These are phyloP conservation scores for Alosa sapidissima DNA, from an alignment of 2,797 vertebrate genomes.

Conservation along the genomic window DNA sequence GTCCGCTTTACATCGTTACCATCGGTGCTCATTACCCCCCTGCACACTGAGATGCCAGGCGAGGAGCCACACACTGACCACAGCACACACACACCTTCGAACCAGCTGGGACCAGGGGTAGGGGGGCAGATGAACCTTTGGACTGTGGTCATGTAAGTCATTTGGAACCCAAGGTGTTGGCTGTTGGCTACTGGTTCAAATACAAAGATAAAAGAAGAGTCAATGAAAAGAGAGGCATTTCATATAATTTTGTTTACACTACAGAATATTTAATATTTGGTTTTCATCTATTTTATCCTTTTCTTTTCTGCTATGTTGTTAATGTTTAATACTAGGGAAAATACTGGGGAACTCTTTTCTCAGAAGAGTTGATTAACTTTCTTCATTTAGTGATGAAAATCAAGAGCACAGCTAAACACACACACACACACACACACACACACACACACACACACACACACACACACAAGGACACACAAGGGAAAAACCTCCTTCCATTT, in stretches of 20 bases:
- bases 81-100: constrained; percentile 4
- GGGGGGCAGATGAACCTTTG: neutral
- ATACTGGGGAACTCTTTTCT: neutral
- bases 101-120: constrained; percentile 24
- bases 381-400: neutral
- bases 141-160: neutral
- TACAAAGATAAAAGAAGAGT: neutral
- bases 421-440: too few relatives aligned
- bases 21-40: constrained; percentile 49
- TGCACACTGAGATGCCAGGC: constrained; percentile 1
- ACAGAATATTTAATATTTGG: neutral
- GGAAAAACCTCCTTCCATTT: neutral
- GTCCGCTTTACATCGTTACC: constrained; percentile 72
- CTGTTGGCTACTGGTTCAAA: neutral
- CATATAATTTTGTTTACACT: neutral
- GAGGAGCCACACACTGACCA: neutral
- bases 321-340: neutral
- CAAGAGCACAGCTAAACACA: neutral
- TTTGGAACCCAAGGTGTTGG: neutral
- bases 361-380: neutral
- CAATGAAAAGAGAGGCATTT: neutral
- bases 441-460: too few relatives aligned
- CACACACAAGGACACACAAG: too few relatives aligned
- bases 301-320: neutral
- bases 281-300: neutral